Conservation (phyloP, 2,888 invertebrate species). For the Drosophila parthenogenetica region DNA sequence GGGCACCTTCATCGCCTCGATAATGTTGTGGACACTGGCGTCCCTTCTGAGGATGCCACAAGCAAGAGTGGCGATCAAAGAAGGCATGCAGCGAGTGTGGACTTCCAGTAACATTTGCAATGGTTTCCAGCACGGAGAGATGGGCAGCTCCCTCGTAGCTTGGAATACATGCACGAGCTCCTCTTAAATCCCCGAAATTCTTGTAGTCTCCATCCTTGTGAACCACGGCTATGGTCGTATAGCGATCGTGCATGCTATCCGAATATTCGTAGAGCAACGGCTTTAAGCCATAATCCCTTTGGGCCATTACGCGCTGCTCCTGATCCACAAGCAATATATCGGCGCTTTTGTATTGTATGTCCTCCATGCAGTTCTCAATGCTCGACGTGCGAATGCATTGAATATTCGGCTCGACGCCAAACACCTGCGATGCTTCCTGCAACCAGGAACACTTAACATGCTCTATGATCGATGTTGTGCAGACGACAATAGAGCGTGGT, state of each 20-base stretch:
- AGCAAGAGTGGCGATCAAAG: constrained; percentile 90
- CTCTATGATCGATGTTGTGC: constrained; percentile 89
- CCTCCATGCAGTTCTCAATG: constrained; percentile 89
- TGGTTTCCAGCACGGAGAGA: constrained; percentile 87
- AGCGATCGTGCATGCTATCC: constrained; percentile 82
- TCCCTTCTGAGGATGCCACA: constrained; percentile 84
- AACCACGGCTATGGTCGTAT: constrained; percentile 88
- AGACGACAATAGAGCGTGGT: constrained; percentile 88
- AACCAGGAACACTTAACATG: constrained; percentile 92
- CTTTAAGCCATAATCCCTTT: constrained; percentile 86
- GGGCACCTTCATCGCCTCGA: constrained; percentile 88
- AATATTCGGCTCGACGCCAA: constrained; percentile 91
- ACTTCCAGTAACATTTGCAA: constrained; percentile 83
- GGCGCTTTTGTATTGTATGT: constrained; percentile 87
- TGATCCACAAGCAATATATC: constrained; percentile 91
- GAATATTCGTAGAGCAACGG: constrained; percentile 83
- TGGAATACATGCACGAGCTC: constrained; percentile 92
- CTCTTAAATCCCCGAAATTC: constrained; percentile 88
- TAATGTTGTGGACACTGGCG: constrained; percentile 83
- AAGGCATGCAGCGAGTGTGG: constrained; percentile 80
- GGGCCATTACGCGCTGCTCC: constrained; percentile 89
- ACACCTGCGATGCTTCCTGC: constrained; percentile 90
- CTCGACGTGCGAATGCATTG: constrained; percentile 89
- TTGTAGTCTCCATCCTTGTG: constrained; percentile 87
- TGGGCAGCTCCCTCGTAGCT: constrained; percentile 91